Conservation (phyloP, 2,113 vertebrate species). For the Promerops cafer region DNA sequence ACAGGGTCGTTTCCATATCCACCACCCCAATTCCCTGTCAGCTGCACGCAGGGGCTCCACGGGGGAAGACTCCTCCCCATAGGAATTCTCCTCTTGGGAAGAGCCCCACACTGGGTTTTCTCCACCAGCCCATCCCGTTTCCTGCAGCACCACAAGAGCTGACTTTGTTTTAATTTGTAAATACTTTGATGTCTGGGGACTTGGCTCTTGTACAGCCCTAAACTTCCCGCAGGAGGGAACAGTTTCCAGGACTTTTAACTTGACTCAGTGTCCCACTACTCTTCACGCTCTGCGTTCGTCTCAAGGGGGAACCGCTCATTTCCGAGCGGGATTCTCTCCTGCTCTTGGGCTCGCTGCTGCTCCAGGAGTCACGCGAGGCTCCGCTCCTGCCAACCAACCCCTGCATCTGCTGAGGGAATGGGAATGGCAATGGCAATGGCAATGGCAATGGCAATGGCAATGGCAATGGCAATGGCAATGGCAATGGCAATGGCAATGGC, state of each 20-base stretch:
- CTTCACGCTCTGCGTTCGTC: background rate
- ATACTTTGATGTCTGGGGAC: background rate
- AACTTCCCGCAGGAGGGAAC: background rate
- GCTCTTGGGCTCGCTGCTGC: background rate
- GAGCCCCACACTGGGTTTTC: background rate
- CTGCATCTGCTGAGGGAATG: background rate
- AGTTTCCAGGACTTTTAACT: background rate
- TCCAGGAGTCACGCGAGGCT: background rate
- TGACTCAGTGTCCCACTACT: background rate
- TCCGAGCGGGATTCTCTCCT: background rate
- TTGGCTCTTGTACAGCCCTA: background rate
- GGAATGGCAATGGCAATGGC: background rate
- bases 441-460: background rate
- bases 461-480: background rate
- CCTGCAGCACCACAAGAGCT: background rate
- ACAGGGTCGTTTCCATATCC: background rate
- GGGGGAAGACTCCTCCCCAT: background rate
- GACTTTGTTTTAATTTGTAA: background rate
- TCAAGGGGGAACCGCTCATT: background rate
- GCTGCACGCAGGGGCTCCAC: background rate
- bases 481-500: background rate
- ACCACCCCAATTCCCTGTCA: fast-evolving
- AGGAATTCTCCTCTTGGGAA: background rate
- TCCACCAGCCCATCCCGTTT: background rate
- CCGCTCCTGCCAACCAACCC: background rate